Evolutionary conservation across 2,888 invertebrate genomes (phyloP).

Genomic region (Beris morrisii): DNA sequence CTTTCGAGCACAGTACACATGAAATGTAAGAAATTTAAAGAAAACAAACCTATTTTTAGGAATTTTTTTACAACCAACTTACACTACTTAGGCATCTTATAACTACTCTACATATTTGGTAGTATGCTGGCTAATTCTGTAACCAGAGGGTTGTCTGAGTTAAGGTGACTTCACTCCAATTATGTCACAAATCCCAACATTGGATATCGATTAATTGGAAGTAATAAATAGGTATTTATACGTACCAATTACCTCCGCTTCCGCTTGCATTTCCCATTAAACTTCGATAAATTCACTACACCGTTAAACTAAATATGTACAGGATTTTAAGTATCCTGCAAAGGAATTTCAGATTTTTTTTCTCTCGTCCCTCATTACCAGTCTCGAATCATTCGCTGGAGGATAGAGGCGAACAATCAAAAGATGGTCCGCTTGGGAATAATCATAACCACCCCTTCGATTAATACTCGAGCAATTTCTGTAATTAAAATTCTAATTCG

Average conservation of each 20-base stretch:
- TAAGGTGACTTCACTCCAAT: no score
- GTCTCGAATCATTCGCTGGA: slow-evolving; percentile 1
- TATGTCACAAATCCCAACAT: no score
- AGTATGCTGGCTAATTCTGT: no score
- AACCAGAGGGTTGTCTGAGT: no score
- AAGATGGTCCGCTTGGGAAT: slow-evolving; percentile 34
- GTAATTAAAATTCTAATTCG: slow-evolving; percentile 39
- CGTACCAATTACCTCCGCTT: neutral
- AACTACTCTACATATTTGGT: no score
- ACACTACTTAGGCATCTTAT: no score
- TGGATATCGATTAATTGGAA: no score
- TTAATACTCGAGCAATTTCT: slow-evolving; percentile 38
- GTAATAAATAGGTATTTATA: no score
- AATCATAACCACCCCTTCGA: slow-evolving; percentile 29
- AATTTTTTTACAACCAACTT: no score
- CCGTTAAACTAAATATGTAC: neutral
- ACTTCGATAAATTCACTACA: neutral
- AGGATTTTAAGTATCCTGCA: neutral
- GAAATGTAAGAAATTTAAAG: no score
- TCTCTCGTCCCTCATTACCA: neutral
- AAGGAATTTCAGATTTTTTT: neutral
- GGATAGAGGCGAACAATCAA: slow-evolving; percentile 25
- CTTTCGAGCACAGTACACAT: no score
- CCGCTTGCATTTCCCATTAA: neutral
- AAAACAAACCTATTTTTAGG: no score